Base-by-base conservation (phyloP, 35 echinoderm and acorn worm species). In the Ophiothrix spiculata region DNA sequence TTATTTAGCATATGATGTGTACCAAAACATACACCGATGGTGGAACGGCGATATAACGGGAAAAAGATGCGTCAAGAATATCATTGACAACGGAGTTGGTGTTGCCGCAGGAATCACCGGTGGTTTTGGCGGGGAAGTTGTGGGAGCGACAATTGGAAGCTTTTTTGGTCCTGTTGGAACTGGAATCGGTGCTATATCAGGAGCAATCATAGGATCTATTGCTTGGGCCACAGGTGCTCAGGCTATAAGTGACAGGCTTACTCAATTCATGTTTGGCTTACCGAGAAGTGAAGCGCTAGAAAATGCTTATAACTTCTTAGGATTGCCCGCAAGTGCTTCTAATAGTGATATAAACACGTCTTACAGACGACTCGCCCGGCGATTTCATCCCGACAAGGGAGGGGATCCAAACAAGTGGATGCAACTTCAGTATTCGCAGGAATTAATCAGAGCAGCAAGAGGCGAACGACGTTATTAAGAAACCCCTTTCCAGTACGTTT, bases 31-130 rank as follows among this genome's bases (percentile, higher is more conserved):
- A 13, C 31, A 10, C 13, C 45, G 45, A 36, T 84, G 82, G 82
- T 84, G 82, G 82, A 74, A 19, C 32, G 82, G 82, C 8, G 82
- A 84, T 31, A 84, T 84, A 64, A 36, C 82, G 0, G 82, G 82
- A 19, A 84, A 74, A 32, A 14, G 82, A 14, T 84, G 82, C 37
- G 56, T 56, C 38, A 84, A 84, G 38, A 84, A 63, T 74, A 69
- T 84, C 8, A 69, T 84, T 2, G 82, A 84, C 37, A 33, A 45
- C 17, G 38, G n/a, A 2, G 45, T 69, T 84, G 33, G 41, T 33
- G 33, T 74, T 69, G 82, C 31, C 2, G 82, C 45, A 10, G 82
- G 82, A 69, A 8, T 84, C 49, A 56, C 41, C 31, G 82, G 82
- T 63, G 82, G 82, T 21, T 11, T 64, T 33, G 45, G 45, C 17